Base-by-base conservation (phyloP, 2,797 vertebrate species). In the Uromys caudimaculatus region DNA sequence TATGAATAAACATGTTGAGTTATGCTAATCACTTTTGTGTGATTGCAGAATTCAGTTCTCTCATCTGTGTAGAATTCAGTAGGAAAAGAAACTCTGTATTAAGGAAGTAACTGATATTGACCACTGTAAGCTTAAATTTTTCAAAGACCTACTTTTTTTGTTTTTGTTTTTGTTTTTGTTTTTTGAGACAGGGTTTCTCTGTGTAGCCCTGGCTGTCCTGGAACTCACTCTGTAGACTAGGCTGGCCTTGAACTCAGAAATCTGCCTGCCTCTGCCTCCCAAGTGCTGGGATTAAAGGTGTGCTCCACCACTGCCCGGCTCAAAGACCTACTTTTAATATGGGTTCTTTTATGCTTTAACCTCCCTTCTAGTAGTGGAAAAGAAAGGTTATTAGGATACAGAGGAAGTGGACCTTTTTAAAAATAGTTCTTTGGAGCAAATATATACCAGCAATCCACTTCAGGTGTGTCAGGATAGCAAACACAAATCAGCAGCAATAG, bases 41-140 rank as follows among this genome's bases (percentile, higher is more conserved):
- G 64, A 12, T 71, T 75, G 52, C 7, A 90, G 41, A 56, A 0
- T 83, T 77, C 24, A 78, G 10, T 84, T 95, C 95, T 89, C 58
- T 95, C 27, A 69, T 91, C 13, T 89, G 21, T 47, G 32, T 75
- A 47, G n/a, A 79, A 83, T 93, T 94, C 14, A 62, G 35, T 87
- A 93, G 90, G 41, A 89, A 94, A 90, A 77, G 32, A 92, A 84
- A 83, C 35, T 23, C 27, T 62, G 60, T 41, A 92, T 10, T 62
- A 50, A 29, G 81, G 79, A 84, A 91, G 71, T 95, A 64, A 93
- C 38, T 79, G 9, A 64, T 9, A 71, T 44, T 89, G 38, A 67
- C 60, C 5, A 69, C 17, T n/a, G 35, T n/a, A 69, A 35, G 17
- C 35, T 69, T 69, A 17, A 19, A 8, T 67, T 69, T 69, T n/a